A percentile compares a stretch with the other conserved stretches of the same genome.
phyloP scores from a whole-genome alignment of 2,113 vertebrate species.

The Callospermophilus lateralis region DNA sequence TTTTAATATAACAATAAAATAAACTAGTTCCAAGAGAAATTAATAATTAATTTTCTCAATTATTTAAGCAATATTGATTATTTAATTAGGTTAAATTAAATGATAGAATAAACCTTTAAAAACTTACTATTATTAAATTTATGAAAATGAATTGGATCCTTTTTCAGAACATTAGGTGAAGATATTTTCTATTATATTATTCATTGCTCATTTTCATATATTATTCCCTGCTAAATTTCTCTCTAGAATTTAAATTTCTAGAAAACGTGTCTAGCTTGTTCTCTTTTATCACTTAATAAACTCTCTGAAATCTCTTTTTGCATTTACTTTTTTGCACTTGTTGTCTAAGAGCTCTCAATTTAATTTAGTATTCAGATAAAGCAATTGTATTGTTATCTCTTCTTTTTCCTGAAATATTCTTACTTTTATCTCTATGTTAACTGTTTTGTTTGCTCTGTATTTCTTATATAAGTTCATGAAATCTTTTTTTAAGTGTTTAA shows the following conservation, averaged over 20 bases:
- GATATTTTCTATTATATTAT: neutral
- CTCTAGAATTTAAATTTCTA: neutral
- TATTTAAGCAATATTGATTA: neutral
- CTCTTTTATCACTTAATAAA: neutral
- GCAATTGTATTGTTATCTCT: neutral
- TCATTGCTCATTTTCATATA: neutral
- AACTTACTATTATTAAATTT: neutral
- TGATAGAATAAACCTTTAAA: neutral
- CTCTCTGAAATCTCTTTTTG: neutral
- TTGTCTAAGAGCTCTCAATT: neutral
- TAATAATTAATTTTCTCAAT: conserved; percentile 1
- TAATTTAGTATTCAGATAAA: neutral
- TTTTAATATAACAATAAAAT: conserved; percentile 1
- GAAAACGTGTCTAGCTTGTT: neutral
- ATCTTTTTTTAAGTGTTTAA: neutral
- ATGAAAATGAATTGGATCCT: neutral
- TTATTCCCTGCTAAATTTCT: neutral
- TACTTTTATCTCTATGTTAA: neutral
- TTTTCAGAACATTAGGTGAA: neutral
- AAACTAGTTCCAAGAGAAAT: neutral
- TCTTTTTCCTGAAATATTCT: neutral
- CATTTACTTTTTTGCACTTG: neutral
- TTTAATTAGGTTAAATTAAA: neutral
- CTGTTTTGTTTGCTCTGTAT: neutral
- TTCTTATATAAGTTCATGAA: neutral